Base-by-base conservation (phyloP, 2,113 vertebrate species). In the Pomatorhinus ruficollis region DNA sequence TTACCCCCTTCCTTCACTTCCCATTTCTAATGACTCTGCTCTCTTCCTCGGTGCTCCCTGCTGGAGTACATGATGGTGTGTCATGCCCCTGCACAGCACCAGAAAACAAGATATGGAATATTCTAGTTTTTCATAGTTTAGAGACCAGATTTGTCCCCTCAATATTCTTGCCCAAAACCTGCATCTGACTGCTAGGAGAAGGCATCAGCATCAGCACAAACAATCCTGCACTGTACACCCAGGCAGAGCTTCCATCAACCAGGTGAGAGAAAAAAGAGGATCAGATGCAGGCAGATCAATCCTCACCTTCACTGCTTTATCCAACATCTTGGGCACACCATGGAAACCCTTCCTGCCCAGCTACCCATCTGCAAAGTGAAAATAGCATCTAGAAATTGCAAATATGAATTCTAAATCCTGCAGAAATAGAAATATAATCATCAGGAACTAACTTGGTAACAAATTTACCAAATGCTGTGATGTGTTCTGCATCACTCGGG, bases 1-100 rank as follows among this genome's bases (percentile, higher is more conserved):
- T 5, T 12, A 33, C 0, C 0, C 49, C 8, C 3, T 5, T 76
- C 25, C 50, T 69, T 53, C 40, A 37, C 21, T 69, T 83, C 49
- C 37, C 68, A 65, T 49, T 45, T 61, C 9, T 25, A 89, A 66
- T 37, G 3, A 24, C 72, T 61, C 31, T 31, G n/a, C 42, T 53
- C 77, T 69, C 80, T 93, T 33, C 20, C 54, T 63, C 0, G 0
- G 20, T 33, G 31, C 61, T 89, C 61, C 47, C 28, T 70, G 42
- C 15, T 50, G 24, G 5, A 59, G 24, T 8, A 44, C 21, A 12
- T 0, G 1, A 28, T 6, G 25, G 20, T 18, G 8, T 19, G 23
- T 17, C 68, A 31, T 5, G 39, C 18, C 35, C 33, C 17, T 24
- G 12, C 25, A 40, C 7, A 64, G 63, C 49, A 64, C 14, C 57